Percentiles rank a stretch among this genome's conserved stretches.
These are phyloP conservation scores for Oreochromis aureus DNA, from an alignment of 2,113 vertebrate genomes.

Conservation along the genomic window DNA sequence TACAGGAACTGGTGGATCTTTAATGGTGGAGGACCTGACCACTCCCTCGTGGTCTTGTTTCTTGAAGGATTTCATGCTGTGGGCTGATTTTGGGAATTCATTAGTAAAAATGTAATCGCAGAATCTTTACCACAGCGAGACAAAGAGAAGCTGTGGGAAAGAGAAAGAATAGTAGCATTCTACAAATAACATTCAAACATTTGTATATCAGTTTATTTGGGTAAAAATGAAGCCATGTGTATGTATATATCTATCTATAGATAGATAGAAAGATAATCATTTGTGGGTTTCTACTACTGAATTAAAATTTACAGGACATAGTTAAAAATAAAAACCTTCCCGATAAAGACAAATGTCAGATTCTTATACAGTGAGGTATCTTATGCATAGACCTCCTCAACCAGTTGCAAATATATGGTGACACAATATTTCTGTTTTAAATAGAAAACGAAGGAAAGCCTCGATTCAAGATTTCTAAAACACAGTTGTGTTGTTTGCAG, in stretches of 20 bases:
- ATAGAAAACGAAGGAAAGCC: background rate
- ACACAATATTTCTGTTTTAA: background rate
- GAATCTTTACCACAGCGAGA: background rate
- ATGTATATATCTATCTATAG: accelerated
- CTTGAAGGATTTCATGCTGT: constrained; percentile 41
- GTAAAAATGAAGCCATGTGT: background rate
- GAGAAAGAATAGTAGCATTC: background rate
- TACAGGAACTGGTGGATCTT: constrained; percentile 13
- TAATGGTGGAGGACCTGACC: background rate
- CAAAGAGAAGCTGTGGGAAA: background rate
- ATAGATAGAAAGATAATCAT: background rate
- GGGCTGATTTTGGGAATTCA: background rate
- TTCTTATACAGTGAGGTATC: background rate
- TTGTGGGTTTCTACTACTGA: background rate
- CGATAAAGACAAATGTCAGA: background rate
- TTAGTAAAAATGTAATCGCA: background rate
- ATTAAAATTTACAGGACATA: background rate
- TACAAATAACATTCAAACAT: background rate
- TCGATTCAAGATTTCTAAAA: background rate
- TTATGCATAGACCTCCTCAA: background rate
- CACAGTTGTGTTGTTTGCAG: background rate
- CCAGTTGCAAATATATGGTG: background rate
- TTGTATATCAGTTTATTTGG: background rate
- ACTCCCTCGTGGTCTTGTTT: background rate
- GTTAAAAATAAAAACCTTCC: background rate